These are phyloP conservation scores for Meleagris gallopavo DNA, from an alignment of 2,113 vertebrate species.

Conservation along the genomic window DNA sequence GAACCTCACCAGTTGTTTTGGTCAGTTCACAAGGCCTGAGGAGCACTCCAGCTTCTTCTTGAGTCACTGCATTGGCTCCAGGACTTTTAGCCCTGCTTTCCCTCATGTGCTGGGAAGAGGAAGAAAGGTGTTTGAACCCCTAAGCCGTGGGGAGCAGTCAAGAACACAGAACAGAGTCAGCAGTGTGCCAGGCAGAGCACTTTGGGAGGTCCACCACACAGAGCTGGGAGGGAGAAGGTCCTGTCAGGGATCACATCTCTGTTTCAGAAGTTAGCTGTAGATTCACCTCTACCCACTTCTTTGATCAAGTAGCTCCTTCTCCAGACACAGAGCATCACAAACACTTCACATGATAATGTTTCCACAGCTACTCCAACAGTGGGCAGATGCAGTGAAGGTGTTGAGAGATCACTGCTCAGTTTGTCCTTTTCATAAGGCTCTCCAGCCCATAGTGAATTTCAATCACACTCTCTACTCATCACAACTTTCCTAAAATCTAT, in stretches of 20 bases:
- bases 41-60: background rate
- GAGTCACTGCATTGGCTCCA: background rate
- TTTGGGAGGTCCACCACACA: background rate
- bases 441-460: background rate
- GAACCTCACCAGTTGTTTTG: background rate
- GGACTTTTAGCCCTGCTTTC: background rate
- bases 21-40: background rate
- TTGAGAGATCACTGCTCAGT: background rate
- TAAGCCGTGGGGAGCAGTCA: background rate
- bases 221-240: background rate
- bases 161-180: background rate
- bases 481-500: background rate
- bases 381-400: background rate
- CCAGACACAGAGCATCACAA: background rate
- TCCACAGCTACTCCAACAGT: background rate
- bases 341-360: rapidly evolving
- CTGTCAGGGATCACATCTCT: background rate
- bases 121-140: background rate
- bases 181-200: background rate
- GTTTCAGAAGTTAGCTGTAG: background rate
- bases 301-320: background rate
- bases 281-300: background rate
- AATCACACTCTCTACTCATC: background rate
- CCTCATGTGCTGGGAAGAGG: background rate
- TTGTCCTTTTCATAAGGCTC: background rate